These are phyloP conservation scores for Dendrolimus houi DNA, from an alignment of 2,888 invertebrate species.

Conservation along the genomic window DNA sequence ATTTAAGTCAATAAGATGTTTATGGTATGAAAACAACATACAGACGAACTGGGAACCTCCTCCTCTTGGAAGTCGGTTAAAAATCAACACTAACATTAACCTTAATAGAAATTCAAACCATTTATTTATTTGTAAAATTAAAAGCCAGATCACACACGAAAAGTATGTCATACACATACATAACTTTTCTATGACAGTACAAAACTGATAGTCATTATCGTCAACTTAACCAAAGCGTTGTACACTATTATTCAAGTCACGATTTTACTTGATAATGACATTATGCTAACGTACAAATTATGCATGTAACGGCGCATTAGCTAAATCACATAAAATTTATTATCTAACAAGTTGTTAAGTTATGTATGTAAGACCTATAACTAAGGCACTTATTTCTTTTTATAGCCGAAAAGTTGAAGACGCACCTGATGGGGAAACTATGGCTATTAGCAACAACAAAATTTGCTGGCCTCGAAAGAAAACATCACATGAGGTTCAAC, in stretches of 20 bases:
- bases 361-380: background rate
- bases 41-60: no score
- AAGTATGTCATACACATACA: background rate
- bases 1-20: no score
- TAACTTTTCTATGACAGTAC: conserved; percentile 11
- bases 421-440: no score
- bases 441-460: no score
- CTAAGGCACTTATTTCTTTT: no score
- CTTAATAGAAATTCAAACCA: background rate
- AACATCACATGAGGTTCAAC: no score
- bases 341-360: background rate
- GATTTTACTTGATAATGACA: conserved; percentile 25
- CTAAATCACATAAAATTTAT: conserved; percentile 15
- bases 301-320: conserved; percentile 27
- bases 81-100: no score
- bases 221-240: background rate
- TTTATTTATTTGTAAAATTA: background rate
- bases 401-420: no score
- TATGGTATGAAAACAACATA: no score
- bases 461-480: no score
- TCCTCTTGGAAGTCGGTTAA: no score
- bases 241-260: conserved; percentile 6
- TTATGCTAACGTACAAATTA: conserved; percentile 26
- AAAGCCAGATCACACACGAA: background rate
- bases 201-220: conserved; percentile 5